Percentiles rank a stretch among this genome's conserved stretches.
Conservation (phyloP, 2,113 vertebrate genomes). For the Typhlomys cinereus region DNA sequence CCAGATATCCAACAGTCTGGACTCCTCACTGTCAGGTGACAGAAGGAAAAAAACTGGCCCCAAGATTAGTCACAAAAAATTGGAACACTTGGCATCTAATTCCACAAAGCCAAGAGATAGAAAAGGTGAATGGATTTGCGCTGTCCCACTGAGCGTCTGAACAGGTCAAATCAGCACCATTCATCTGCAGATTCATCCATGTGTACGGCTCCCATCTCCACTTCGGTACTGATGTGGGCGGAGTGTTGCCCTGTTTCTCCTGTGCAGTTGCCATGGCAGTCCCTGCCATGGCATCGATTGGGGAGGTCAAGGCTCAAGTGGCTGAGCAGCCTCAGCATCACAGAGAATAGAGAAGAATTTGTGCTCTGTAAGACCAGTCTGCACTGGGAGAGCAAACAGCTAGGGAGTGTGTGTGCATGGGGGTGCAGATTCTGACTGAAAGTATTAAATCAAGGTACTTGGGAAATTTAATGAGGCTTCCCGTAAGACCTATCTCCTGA, state of each 20-base stretch:
- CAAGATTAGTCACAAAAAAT: neutral
- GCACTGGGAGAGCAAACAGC: neutral
- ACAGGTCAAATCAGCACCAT: neutral
- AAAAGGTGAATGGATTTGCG: neutral
- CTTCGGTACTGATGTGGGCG: neutral
- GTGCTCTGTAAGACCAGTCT: neutral
- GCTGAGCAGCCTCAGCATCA: neutral
- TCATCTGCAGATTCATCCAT: neutral
- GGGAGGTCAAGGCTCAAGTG: neutral
- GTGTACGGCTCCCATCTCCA: neutral
- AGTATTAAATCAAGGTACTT: neutral
- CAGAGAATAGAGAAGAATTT: neutral
- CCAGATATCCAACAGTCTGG: neutral
- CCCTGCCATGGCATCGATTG: neutral
- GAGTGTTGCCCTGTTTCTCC: neutral
- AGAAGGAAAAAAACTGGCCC: neutral
- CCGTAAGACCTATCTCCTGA: neutral
- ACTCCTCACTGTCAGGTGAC: neutral
- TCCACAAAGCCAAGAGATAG: neutral
- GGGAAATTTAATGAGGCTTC: constrained; percentile 13
- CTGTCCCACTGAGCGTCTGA: neutral
- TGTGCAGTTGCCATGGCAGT: neutral
- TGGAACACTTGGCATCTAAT: neutral
- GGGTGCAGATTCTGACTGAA: neutral
- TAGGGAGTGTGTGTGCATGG: no score